phyloP scores from a whole-genome alignment of 30 jellyfish, hydroid and myxozoan genomes.

The Aurelia sp. region DNA sequence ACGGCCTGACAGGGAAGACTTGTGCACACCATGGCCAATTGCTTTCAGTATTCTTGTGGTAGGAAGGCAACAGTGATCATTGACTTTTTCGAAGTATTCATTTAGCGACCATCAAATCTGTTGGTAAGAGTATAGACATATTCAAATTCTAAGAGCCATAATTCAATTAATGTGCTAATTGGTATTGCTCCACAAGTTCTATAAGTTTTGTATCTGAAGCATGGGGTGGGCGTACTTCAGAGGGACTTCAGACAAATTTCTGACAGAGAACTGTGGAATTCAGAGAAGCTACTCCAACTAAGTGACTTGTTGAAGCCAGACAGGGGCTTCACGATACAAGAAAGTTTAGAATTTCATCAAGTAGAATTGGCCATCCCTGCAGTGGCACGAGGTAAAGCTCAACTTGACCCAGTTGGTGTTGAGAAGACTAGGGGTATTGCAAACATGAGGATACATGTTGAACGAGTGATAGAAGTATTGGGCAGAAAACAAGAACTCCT shows the following conservation, averaged over 20 bases:
- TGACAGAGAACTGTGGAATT: slow-evolving; percentile 55
- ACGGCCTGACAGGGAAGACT: slow-evolving; percentile 52
- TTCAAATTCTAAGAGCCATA: slow-evolving; percentile 4
- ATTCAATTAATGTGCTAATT: slow-evolving; percentile 27
- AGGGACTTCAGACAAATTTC: slow-evolving; percentile 61
- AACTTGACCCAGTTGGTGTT: slow-evolving; percentile 41
- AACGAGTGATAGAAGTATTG: slow-evolving; percentile 60
- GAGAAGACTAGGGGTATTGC: slow-evolving; percentile 61
- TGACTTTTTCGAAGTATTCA: too few species aligned
- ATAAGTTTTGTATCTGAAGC: slow-evolving; percentile 57
- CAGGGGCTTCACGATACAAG: slow-evolving; percentile 40
- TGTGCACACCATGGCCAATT: slow-evolving; percentile 51
- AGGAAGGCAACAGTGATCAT: neutral
- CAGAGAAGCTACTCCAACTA: slow-evolving; percentile 6
- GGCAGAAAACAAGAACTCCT: slow-evolving; percentile 51
- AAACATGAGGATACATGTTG: slow-evolving; percentile 47
- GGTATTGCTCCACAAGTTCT: slow-evolving; percentile 72
- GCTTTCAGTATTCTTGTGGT: slow-evolving; percentile 60
- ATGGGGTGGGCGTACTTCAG: slow-evolving; percentile 29
- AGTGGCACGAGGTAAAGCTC: slow-evolving; percentile 46
- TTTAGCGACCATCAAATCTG: too few species aligned
- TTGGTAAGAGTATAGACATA: too few species aligned
- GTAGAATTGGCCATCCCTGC: slow-evolving; percentile 39
- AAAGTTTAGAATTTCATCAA: slow-evolving; percentile 34
- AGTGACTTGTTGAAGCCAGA: slow-evolving; percentile 41